These are phyloP conservation scores for Siphamia tubifer DNA, from an alignment of 2,113 vertebrate genomes.

Conservation along the genomic window DNA sequence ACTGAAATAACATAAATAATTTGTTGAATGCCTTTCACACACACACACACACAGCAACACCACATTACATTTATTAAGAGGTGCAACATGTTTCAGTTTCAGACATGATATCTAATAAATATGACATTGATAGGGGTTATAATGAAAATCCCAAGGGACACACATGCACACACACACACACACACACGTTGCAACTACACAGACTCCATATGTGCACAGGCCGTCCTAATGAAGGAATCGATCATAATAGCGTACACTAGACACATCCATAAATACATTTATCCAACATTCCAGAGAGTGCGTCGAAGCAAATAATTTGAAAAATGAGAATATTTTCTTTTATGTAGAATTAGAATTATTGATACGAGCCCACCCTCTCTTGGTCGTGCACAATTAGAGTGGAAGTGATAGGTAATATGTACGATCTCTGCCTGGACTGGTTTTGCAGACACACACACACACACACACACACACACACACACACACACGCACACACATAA, in stretches of 20 bases:
- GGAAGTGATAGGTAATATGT: constrained; percentile 51
- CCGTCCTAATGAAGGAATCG: constrained; percentile 50
- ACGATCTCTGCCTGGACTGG: constrained; percentile 21
- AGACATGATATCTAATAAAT: constrained; percentile 54
- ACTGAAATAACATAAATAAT: constrained; percentile 41
- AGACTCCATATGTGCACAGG: neutral
- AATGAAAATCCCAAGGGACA: constrained; percentile 44
- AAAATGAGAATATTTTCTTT: constrained; percentile 58
- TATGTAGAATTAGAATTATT: constrained; percentile 49
- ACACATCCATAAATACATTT: constrained; percentile 29
- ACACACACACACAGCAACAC: neutral
- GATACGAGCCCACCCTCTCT: constrained; percentile 34
- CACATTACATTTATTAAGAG: constrained; percentile 24
- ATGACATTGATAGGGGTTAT: constrained; percentile 36
- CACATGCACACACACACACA: neutral
- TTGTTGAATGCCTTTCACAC: constrained; percentile 2
- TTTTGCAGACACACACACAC: neutral
- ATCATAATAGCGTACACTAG: constrained; percentile 32
- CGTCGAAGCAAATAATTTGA: constrained; percentile 56
- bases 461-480: neutral
- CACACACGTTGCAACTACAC: neutral
- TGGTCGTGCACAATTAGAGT: constrained; percentile 46
- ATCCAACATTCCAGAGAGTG: constrained; percentile 15
- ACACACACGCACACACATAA: neutral
- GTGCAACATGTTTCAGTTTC: constrained; percentile 20